Evolutionary conservation across 2,797 vertebrate species (phyloP), one percentile per base, ranked within the genome.

Genomic region (Sphenopsis melanotis): DNA sequence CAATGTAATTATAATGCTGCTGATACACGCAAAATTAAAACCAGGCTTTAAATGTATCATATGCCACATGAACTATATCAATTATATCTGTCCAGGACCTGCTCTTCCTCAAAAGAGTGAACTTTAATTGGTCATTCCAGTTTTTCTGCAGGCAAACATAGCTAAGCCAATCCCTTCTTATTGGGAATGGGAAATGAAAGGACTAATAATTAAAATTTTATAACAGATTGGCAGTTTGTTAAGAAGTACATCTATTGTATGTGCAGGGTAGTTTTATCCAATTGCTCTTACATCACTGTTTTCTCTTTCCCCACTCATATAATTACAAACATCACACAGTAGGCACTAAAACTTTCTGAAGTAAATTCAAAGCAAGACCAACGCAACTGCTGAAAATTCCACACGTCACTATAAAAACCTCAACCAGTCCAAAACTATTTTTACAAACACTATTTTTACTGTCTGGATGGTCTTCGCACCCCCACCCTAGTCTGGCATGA

Each of bases 331-430:
- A 93, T 65, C 74, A 96, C 69, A 69, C 42, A 75, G 70, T 2
- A 66, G 41, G 85, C 37, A 81, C 46, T 49, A 63, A 78, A 91
- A 90, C 55, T 80, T 84, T 32, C 64, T n/a, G 34, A 30, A 68
- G 49, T 55, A 69, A 94, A 81, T 90, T 81, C 76, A 81, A 95
- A 93, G 68, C 56, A 90, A 94, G 70, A 52, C 42, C 46, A 87
- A 50, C 37, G n/a, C 30, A 92, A 77, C 49, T 56, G 88, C 68
- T 75, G 72, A 78, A 72, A 89, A 94, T 87, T 88, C 75, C 87
- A 69, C 9, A 52, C 3, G 12, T 59, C 39, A 22, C 76, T 83
- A 37, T 18, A 79, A 68, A 95, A 90, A 47, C 53, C 60, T 85
- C 82, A 87, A 68, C 3, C 19, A 32, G n/a, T 64, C 37, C 60